Conservation (phyloP, 1,140 invertebrate genomes). For the Spodoptera litura region DNA sequence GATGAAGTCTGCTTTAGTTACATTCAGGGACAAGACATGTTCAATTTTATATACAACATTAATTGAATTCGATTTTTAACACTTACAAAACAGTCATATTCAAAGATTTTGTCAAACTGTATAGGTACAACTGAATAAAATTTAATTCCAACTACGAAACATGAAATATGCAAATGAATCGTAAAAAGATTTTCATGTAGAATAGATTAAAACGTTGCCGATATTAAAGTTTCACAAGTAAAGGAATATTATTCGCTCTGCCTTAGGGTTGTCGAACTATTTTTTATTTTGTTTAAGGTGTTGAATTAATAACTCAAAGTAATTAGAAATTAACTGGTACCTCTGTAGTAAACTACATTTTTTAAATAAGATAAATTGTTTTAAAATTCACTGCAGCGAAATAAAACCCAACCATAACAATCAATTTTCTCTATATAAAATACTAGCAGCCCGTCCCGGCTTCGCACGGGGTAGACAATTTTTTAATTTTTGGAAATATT, state of each 20-base stretch:
- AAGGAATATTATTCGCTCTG: constrained; percentile 12
- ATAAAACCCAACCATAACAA: no score
- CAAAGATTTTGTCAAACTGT: constrained; percentile 27
- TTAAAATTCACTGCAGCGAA: no score
- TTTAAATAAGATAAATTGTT: no score
- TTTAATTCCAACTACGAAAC: constrained; percentile 25
- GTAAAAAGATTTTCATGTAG: constrained; percentile 46
- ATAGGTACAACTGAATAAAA: constrained; percentile 29
- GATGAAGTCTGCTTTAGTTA: no score
- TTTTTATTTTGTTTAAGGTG: background rate
- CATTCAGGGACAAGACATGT: no score
- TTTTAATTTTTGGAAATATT: no score
- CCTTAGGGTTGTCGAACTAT: constrained; percentile 4
- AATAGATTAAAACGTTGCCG: constrained; percentile 39
- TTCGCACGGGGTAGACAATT: no score
- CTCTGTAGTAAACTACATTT: no score
- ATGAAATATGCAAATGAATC: constrained; percentile 44
- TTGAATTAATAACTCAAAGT: background rate
- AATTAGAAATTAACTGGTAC: no score
- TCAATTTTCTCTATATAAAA: no score
- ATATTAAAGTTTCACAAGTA: constrained; percentile 30
- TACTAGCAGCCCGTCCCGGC: no score
- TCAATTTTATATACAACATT: background rate
- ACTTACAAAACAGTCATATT: background rate
- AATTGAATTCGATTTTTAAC: background rate